phyloP scores from a whole-genome alignment of 2,797 vertebrate species.

The Gadopsis bispinosus region DNA sequence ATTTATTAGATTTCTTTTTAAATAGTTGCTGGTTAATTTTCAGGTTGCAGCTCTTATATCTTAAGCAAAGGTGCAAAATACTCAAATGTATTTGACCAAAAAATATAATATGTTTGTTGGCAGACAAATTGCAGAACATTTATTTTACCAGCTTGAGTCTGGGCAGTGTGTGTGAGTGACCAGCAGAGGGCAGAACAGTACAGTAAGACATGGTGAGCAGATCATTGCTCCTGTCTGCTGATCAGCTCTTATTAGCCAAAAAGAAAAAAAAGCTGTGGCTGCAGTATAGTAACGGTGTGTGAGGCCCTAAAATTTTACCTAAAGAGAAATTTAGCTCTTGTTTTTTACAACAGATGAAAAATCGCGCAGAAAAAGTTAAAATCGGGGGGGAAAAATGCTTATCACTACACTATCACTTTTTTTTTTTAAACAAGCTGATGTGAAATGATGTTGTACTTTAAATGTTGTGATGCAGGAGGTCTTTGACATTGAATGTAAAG shows the following conservation, averaged over 20 bases:
- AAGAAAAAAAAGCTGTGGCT: not conserved
- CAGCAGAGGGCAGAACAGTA: slow-evolving; percentile 73
- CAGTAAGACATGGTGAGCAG: slow-evolving; percentile 9
- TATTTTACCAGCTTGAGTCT: fast-evolving
- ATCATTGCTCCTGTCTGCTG: not conserved
- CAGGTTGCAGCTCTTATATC: not conserved
- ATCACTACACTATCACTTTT: not conserved
- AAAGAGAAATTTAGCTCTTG: not conserved
- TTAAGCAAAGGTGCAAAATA: not conserved
- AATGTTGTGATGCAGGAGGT: not conserved
- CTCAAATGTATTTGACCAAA: not conserved
- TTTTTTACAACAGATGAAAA: not conserved
- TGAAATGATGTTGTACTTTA: not conserved
- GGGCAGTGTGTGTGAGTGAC: slow-evolving; percentile 8
- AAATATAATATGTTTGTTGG: not conserved
- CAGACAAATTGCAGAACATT: not conserved
- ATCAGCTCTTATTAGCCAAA: not conserved
- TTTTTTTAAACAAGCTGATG: not conserved
- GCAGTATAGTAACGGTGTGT: not conserved
- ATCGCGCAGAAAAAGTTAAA: not conserved
- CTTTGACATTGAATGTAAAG: not conserved
- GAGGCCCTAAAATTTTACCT: not conserved
- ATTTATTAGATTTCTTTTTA: not conserved
- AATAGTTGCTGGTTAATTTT: not conserved
- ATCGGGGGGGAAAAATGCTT: not conserved